Percentiles rank a stretch among this genome's conserved stretches.
These are phyloP conservation scores for Chaetodon trifasciatus DNA, from an alignment of 2,797 vertebrate species.

Conservation along the genomic window DNA sequence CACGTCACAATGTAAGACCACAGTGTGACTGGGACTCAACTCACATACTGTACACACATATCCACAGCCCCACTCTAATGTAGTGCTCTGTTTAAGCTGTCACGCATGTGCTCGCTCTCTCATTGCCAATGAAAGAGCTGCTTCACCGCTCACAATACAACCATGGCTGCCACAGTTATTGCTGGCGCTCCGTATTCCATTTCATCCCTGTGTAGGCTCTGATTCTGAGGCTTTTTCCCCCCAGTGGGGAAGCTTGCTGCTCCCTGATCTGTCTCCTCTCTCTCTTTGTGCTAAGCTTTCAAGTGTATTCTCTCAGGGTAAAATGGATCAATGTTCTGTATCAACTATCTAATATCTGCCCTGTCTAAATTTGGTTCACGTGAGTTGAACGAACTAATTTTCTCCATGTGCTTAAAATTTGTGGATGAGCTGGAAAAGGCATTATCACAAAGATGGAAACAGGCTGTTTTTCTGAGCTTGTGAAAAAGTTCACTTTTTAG, in stretches of 20 bases:
- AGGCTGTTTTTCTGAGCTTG: too few species aligned
- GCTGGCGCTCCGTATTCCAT: slow-evolving; percentile 43
- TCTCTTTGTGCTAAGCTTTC: slow-evolving; percentile 30
- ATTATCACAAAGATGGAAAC: too few species aligned
- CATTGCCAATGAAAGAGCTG: slow-evolving; percentile 41
- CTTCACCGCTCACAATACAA: slow-evolving; percentile 38
- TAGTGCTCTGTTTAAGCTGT: slow-evolving; percentile 53
- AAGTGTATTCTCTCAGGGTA: slow-evolving; percentile 7
- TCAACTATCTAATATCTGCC: slow-evolving; percentile 22
- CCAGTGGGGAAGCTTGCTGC: slow-evolving; percentile 28
- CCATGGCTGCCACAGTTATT: slow-evolving; percentile 33
- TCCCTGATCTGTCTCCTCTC: slow-evolving; percentile 31
- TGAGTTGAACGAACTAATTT: not conserved
- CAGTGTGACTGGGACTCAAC: not conserved
- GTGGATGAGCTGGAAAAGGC: too few species aligned
- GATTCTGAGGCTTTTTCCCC: slow-evolving; percentile 23
- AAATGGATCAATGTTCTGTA: slow-evolving; percentile 22
- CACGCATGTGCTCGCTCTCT: slow-evolving; percentile 40
- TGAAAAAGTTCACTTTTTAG: too few species aligned
- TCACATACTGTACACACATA: slow-evolving; percentile 30
- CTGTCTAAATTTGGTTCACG: not conserved
- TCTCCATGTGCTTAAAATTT: too few species aligned
- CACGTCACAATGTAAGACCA: not conserved
- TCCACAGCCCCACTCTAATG: slow-evolving; percentile 20
- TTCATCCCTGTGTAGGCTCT: slow-evolving; percentile 38